Conservation (phyloP, 2,797 vertebrate genomes). For the Petrocephalus sullivani region DNA sequence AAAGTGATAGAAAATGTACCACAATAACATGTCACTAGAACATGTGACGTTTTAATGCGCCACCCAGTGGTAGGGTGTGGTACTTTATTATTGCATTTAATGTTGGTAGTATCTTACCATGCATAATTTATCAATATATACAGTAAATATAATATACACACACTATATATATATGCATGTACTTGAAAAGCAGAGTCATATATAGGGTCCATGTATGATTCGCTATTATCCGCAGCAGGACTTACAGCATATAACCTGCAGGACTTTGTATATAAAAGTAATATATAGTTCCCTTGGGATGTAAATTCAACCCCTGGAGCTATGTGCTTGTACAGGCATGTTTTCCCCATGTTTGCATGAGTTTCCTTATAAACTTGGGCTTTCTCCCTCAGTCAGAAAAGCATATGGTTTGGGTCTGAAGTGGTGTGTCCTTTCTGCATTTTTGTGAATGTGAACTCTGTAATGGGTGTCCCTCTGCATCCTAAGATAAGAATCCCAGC, state of each 20-base stretch:
- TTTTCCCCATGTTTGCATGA: neutral
- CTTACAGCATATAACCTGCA: neutral
- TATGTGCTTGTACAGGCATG: neutral
- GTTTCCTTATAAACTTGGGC: neutral
- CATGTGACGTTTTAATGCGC: neutral
- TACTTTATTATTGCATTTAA: neutral
- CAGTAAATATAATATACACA: too few relatives aligned
- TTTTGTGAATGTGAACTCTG: neutral
- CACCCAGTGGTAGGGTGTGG: neutral
- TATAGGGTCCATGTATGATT: neutral
- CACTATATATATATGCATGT: too few relatives aligned
- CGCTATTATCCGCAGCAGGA: neutral
- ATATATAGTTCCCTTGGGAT: neutral
- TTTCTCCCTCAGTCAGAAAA: neutral
- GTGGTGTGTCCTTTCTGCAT: neutral
- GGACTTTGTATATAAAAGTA: neutral
- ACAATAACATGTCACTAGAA: neutral
- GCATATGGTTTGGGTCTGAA: neutral
- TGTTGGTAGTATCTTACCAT: neutral
- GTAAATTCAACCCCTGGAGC: neutral
- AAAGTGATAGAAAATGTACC: neutral
- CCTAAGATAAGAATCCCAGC: neutral
- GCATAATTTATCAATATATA: neutral
- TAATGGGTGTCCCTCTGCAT: neutral
- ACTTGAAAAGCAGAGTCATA: neutral